Percentiles rank a stretch among this genome's conserved stretches.
These are phyloP conservation scores for Mandrillus leucophaeus DNA, from an alignment of 2,113 vertebrate species.

Conservation along the genomic window DNA sequence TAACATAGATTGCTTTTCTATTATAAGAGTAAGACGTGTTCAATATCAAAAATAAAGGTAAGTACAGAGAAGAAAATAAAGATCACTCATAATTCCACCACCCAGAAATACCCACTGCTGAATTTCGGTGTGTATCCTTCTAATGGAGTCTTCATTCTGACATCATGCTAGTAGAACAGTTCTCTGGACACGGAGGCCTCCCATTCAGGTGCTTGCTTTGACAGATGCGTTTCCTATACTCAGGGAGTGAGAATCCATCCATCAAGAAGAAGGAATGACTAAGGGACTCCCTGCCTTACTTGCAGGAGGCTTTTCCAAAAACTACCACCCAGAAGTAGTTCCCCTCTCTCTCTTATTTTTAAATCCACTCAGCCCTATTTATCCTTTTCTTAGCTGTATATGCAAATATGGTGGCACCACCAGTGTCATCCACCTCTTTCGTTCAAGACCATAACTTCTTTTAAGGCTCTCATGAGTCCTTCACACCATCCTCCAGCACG, in stretches of 20 bases:
- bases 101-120: background rate
- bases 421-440: background rate
- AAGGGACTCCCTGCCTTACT: background rate
- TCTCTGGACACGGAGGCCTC: background rate
- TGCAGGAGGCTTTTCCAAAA: background rate
- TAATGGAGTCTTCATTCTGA: background rate
- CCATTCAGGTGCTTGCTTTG: background rate
- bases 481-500: background rate
- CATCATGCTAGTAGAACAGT: background rate
- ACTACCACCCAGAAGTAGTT: background rate
- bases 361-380: background rate
- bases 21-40: slow-evolving; percentile 11
- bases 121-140: background rate
- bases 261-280: background rate
- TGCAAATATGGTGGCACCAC: rapidly evolving
- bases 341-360: background rate
- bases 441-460: background rate
- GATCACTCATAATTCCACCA: background rate
- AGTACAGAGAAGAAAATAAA: slow-evolving; percentile 44
- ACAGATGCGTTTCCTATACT: background rate
- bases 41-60: slow-evolving; percentile 22
- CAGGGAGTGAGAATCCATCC: background rate
- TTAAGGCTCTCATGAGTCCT: background rate
- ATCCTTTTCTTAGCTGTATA: background rate
- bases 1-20: background rate